Conservation (phyloP, 2,113 vertebrate species). For the Percina caprodes region DNA sequence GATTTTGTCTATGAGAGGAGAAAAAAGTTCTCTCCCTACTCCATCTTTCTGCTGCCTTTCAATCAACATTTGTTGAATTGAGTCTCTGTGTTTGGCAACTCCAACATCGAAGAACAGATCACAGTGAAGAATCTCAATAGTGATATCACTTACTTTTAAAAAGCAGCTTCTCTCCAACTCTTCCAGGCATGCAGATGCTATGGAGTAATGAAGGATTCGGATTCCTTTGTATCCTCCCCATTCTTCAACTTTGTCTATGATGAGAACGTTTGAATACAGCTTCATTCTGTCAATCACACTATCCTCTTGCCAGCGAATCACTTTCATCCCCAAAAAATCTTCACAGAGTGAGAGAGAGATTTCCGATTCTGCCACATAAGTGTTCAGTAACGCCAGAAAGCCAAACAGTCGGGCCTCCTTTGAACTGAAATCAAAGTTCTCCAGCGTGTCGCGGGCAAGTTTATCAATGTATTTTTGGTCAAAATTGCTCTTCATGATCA, state of each 20-base stretch:
- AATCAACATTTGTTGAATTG: conserved; percentile 62
- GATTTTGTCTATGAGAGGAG: conserved; percentile 67
- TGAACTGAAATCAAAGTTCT: conserved; percentile 37
- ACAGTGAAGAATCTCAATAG: conserved; percentile 56
- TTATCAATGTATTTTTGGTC: conserved; percentile 18
- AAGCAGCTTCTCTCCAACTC: conserved; percentile 31
- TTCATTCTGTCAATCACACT: conserved; percentile 63
- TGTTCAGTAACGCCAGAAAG: conserved; percentile 62
- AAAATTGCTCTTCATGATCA: conserved; percentile 77
- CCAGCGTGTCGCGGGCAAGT: conserved; percentile 56
- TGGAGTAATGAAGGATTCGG: conserved; percentile 41
- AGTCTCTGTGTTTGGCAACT: conserved; percentile 49
- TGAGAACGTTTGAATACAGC: conserved; percentile 48
- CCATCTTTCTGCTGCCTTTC: conserved; percentile 63
- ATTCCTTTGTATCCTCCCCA: conserved; percentile 39
- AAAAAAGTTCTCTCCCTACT: conserved; percentile 60
- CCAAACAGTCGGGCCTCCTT: conserved; percentile 42
- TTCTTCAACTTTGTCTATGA: conserved; percentile 24
- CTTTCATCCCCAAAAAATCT: conserved; percentile 54
- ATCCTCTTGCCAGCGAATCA: rapidly evolving
- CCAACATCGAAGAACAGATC: conserved; percentile 67
- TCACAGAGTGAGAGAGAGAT: conserved; percentile 59
- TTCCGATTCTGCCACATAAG: conserved; percentile 37
- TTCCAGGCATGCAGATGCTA: conserved; percentile 65
- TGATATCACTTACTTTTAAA: neutral